Evolutionary conservation across 2,113 vertebrate genomes (phyloP).

Genomic region (Aphyosemion australe): DNA sequence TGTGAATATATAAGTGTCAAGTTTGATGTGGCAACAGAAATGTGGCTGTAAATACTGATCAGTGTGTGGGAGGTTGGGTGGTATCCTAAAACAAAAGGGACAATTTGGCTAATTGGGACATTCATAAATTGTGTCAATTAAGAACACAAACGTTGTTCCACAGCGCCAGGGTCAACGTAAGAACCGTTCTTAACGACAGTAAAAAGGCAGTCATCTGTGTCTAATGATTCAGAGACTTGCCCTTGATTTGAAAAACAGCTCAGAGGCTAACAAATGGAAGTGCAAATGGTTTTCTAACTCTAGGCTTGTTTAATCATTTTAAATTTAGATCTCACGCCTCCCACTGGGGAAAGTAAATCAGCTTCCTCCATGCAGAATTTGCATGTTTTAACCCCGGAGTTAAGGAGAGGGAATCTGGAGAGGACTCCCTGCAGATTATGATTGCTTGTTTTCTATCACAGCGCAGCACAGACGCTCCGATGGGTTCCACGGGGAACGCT

Average conservation of each 20-base stretch:
- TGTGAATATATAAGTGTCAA: slow-evolving; percentile 12
- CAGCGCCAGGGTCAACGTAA: slow-evolving; percentile 30
- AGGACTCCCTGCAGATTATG: slow-evolving; percentile 19
- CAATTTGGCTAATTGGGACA: slow-evolving; percentile 10
- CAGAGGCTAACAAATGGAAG: slow-evolving; percentile 65
- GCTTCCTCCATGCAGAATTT: slow-evolving; percentile 60
- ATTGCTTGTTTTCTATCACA: slow-evolving; percentile 39
- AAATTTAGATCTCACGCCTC: slow-evolving; percentile 74
- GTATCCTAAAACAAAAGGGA: slow-evolving; percentile 4
- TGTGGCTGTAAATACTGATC: slow-evolving; percentile 17
- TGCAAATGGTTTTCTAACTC: slow-evolving; percentile 70
- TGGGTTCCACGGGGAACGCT: slow-evolving; percentile 36
- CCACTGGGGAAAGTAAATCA: slow-evolving; percentile 67
- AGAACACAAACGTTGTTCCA: slow-evolving; percentile 8
- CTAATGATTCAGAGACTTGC: slow-evolving; percentile 68
- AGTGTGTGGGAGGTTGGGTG: slow-evolving; percentile 6
- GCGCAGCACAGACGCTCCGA: slow-evolving; percentile 8
- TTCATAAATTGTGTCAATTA: slow-evolving; percentile 14
- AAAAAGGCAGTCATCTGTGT: slow-evolving; percentile 55
- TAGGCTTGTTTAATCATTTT: slow-evolving; percentile 72
- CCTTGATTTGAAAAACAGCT: slow-evolving; percentile 71
- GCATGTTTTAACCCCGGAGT: slow-evolving; percentile 59
- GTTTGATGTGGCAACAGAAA: slow-evolving; percentile 6
- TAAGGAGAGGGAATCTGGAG: slow-evolving; percentile 21
- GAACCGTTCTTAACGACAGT: slow-evolving; percentile 44